Conservation (phyloP, 30 jellyfish, hydroid and myxozoan genomes). For the Euphysa ruthae region DNA sequence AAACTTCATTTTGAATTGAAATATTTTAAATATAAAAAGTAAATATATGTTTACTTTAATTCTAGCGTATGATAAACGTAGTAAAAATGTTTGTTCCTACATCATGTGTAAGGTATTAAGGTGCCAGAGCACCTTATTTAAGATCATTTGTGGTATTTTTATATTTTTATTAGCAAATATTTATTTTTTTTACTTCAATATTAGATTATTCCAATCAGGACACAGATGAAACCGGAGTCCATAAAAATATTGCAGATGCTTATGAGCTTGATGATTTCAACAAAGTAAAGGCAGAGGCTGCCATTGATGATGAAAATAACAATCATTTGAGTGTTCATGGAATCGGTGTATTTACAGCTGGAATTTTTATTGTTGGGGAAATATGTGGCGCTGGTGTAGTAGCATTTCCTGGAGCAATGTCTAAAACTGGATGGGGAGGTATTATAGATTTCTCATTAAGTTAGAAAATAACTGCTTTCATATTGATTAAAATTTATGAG, state of each 20-base stretch:
- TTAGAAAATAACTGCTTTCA: too few relatives aligned
- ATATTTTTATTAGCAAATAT: too few relatives aligned
- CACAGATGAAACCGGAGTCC: slow-evolving; percentile 21
- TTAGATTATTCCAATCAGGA: slow-evolving; percentile 8
- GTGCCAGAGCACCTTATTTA: too few relatives aligned
- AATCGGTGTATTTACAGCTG: slow-evolving; percentile 31
- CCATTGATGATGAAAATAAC: neutral
- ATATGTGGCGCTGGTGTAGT: slow-evolving; percentile 44
- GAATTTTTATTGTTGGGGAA: slow-evolving; percentile 37
- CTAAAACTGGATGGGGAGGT: slow-evolving; percentile 37
- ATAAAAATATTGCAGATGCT: slow-evolving; percentile 1
- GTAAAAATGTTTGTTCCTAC: too few relatives aligned
- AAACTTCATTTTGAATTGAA: too few relatives aligned
- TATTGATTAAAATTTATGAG: too few relatives aligned
- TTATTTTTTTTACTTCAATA: too few relatives aligned
- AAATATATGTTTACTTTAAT: too few relatives aligned
- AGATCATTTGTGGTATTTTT: too few relatives aligned
- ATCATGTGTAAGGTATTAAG: too few relatives aligned
- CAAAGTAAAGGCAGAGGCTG: neutral
- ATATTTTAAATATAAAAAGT: too few relatives aligned
- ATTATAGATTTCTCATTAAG: neutral
- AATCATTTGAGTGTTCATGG: slow-evolving; percentile 15
- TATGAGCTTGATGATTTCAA: slow-evolving; percentile 19
- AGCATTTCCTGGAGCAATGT: slow-evolving; percentile 40
- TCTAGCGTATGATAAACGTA: too few relatives aligned